Evolutionary conservation across 2,113 vertebrate genomes (phyloP).

Genomic region (Gymnarchus niloticus): DNA sequence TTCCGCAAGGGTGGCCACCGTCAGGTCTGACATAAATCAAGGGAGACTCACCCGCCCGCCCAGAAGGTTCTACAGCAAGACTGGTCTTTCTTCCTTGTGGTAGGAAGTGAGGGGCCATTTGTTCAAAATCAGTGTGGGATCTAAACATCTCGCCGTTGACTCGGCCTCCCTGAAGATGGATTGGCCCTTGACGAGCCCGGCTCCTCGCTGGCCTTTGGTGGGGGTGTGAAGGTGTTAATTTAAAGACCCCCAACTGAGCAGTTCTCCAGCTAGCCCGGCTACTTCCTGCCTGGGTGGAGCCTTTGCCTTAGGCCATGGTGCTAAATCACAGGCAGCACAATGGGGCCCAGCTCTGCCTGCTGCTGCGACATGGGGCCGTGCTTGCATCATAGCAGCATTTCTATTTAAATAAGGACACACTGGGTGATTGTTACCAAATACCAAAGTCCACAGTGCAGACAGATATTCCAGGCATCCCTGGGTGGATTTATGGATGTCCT

Average conservation of each 20-base stretch:
- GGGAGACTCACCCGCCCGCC: neutral
- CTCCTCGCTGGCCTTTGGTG: neutral
- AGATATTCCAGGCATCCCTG: neutral
- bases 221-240: conserved; percentile 14
- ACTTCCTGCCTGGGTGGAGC: conserved; percentile 3
- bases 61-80: conserved; percentile 1
- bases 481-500: neutral
- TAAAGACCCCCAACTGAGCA: conserved; percentile 1
- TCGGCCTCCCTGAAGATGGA: conserved; percentile 11
- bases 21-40: neutral
- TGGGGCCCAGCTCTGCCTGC: neutral
- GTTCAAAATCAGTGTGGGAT: neutral
- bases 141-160: conserved; percentile 12
- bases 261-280: conserved; percentile 11
- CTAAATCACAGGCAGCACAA: conserved; percentile 13
- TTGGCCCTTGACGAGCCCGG: neutral
- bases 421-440: conserved; percentile 14
- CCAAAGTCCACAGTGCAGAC: neutral
- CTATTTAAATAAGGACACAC: conserved; percentile 14
- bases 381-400: conserved; percentile 11
- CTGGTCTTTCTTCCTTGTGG: neutral
- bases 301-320: neutral
- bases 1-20: neutral
- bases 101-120: neutral
- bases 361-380: neutral